Percentiles rank a stretch among this genome's conserved stretches.
Conservation (phyloP, 2,888 invertebrate species). For the Periphyllus acericola region DNA sequence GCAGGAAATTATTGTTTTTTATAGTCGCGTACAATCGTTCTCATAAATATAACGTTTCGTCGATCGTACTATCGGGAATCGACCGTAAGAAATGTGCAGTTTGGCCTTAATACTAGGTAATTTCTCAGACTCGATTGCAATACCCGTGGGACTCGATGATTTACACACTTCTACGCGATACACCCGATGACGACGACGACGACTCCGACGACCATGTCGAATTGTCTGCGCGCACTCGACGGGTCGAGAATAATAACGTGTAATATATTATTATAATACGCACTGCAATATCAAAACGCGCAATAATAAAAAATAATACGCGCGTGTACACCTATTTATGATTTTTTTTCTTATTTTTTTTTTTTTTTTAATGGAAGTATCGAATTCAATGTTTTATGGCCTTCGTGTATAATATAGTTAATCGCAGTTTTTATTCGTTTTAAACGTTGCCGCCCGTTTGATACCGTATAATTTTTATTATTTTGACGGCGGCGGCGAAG, state of each 20-base stretch:
- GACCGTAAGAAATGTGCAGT: no score
- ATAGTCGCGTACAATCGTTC: no score
- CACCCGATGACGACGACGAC: no score
- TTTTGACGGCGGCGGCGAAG: conserved; percentile 47
- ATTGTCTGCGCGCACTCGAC: background rate
- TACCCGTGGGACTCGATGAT: no score
- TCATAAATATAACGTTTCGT: no score
- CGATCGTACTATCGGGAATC: no score
- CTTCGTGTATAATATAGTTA: conserved; percentile 24
- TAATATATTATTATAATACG: background rate
- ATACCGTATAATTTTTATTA: conserved; percentile 61
- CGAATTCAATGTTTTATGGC: conserved; percentile 50
- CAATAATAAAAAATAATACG: background rate
- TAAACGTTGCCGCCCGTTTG: conserved; percentile 55
- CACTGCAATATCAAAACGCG: background rate
- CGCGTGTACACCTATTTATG: no score
- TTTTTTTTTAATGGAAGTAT: conserved; percentile 49
- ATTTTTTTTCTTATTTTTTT: background rate
- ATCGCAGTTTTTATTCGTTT: conserved; percentile 53
- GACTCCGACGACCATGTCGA: no score
- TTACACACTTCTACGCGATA: no score
- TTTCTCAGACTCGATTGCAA: no score
- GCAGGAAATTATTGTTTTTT: no score
- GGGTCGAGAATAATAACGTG: background rate
- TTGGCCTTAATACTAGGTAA: no score